Base-by-base conservation (phyloP, 2,113 vertebrate species). In the Athene noctua region DNA sequence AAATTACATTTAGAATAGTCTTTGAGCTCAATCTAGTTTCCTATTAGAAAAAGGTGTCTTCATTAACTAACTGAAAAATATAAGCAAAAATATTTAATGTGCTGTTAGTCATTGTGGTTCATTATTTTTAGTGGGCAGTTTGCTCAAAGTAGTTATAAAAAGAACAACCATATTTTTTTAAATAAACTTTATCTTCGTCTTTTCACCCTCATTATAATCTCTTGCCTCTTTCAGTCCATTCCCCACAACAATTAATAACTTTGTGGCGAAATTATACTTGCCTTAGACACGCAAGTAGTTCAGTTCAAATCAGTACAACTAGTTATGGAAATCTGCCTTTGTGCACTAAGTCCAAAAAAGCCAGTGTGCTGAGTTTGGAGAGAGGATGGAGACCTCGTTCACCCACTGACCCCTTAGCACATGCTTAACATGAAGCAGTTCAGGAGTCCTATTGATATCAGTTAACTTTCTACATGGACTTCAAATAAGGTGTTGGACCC, bases 91-190 rank as follows among this genome's bases (percentile, higher is more conserved):
- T 84, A 94, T 71, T 92, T 75, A 80, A 55, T 42, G 87, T 82
- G 84, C 42, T 86, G 55, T 94, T 97, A 93, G 71, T 77, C 74
- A 72, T 65, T 62, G 91, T 95, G 92, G 34, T 91, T 74, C 62
- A 32, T 63, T 82, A 91, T 54, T 92, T 94, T 79, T 66, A 68
- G 66, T 66, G 70, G 86, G 87, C 67, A 94, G 62, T 82, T 90
- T 96, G 75, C 74, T 92, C 75, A 78, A 92, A 97, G 70, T 86
- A 87, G 62, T 79, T 96, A 92, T 51, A 85, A 85, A 67, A 95
- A 92, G 38, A 87, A 67, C 8, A 40, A 19, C 15, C 7, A 4
- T n/a, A n/a, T n/a, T n/a, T 5, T 66, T 57, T 38, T 42, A 44
- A 80, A 80, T 49, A 88, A 88, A 72, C 23, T 51, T 86, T 26